A percentile compares a stretch with the other conserved stretches of the same genome.
Evolutionary conservation across 2,113 vertebrate species (phyloP).

Genomic region (Puffinus mauretanicus): DNA sequence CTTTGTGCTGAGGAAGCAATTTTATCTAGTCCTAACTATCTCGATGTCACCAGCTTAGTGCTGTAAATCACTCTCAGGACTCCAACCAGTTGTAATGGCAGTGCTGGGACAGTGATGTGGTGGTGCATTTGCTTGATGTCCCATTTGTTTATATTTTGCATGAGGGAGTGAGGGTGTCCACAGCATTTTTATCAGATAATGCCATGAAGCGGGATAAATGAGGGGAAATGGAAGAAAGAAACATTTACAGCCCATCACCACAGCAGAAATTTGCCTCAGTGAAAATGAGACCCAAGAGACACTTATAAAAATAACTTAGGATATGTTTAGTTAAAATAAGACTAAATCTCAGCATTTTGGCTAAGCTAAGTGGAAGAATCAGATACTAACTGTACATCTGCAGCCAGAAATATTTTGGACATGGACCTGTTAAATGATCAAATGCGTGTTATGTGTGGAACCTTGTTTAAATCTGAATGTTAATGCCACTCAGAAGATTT

Average conservation of each 20-base stretch:
- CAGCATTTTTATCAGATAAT: neutral
- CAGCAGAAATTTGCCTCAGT: neutral
- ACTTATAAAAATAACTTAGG: constrained; percentile 36
- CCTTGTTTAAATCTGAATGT: constrained; percentile 64
- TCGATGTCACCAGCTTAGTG: neutral
- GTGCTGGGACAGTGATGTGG: neutral
- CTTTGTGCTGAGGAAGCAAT: neutral
- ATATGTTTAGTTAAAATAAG: constrained; percentile 60
- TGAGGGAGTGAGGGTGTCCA: neutral
- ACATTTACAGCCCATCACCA: neutral
- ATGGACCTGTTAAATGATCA: constrained; percentile 51
- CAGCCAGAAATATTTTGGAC: constrained; percentile 21
- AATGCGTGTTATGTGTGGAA: constrained; percentile 41
- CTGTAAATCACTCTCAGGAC: neutral
- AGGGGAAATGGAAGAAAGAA: constrained; percentile 5
- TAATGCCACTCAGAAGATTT: constrained; percentile 66
- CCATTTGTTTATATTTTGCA: neutral
- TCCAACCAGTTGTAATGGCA: neutral
- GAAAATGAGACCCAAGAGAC: constrained; percentile 14
- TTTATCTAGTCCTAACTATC: neutral
- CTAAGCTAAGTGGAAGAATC: constrained; percentile 28
- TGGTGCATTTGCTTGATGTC: neutral
- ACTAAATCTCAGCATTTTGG: constrained; percentile 50
- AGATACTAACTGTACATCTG: constrained; percentile 13
- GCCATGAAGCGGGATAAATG: neutral